Conservation (phyloP, 2,113 vertebrate genomes). For the Callopanchax toddi region DNA sequence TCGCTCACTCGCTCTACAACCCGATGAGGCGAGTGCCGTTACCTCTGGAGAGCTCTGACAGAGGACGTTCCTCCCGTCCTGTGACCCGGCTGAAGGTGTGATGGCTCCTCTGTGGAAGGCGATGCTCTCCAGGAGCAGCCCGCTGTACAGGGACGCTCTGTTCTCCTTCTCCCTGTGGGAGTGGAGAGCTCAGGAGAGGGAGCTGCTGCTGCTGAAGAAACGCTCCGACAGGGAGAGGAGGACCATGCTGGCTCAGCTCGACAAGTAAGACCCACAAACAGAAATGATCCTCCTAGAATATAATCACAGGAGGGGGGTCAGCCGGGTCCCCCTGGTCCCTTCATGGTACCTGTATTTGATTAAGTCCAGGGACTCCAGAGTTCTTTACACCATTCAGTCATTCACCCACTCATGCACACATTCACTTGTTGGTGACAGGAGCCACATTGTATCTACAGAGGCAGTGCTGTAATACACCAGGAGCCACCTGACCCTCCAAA, state of each 20-base stretch:
- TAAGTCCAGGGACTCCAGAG: no score
- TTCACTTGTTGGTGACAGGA: no score
- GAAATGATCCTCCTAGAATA: no score
- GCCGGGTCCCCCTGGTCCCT: no score
- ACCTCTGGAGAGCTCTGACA: neutral
- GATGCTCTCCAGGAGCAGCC: conserved; percentile 82
- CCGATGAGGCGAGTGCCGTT: conserved; percentile 19
- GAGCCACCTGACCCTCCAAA: no score
- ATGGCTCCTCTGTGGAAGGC: conserved; percentile 83
- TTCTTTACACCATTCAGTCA: no score
- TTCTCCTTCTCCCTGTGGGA: conserved; percentile 84
- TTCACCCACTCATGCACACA: no score
- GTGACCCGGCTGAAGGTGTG: neutral
- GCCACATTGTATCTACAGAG: no score
- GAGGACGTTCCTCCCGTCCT: neutral
- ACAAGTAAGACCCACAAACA: conserved; percentile 71
- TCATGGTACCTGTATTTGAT: no score
- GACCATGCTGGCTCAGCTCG: conserved; percentile 64
- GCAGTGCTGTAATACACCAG: no score
- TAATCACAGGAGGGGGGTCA: no score
- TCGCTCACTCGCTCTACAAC: conserved; percentile 3
- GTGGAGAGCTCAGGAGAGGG: conserved; percentile 76
- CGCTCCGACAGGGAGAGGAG: conserved; percentile 75
- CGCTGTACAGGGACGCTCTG: conserved; percentile 79
- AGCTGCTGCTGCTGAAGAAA: conserved; percentile 74